Evolutionary conservation across 2,888 invertebrate genomes (phyloP).

Genomic region (Barypeithes pellucidus): DNA sequence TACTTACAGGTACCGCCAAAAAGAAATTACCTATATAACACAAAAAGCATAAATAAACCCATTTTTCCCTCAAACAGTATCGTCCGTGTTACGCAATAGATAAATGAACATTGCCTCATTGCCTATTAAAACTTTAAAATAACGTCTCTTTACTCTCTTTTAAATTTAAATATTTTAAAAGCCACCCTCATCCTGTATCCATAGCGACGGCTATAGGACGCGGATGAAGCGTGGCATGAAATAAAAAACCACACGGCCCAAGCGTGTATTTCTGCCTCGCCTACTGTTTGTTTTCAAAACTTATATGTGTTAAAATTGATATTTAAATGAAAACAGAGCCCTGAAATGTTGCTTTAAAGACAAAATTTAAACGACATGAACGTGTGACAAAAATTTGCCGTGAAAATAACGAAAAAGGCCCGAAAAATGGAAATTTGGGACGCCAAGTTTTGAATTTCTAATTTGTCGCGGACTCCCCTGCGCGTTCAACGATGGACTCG

Average conservation of each 20-base stretch:
- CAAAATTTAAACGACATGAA: background rate
- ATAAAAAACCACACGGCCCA: constrained; percentile 6
- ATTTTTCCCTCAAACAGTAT: too few species aligned
- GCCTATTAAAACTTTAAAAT: background rate
- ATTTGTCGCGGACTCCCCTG: constrained; percentile 57
- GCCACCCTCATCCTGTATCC: constrained; percentile 10
- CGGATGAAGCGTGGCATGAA: background rate
- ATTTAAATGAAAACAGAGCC: background rate
- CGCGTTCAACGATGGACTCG: constrained; percentile 52
- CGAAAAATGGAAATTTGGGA: constrained; percentile 34
- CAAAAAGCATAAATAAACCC: too few species aligned
- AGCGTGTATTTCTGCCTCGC: background rate
- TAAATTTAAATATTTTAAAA: constrained; percentile 4
- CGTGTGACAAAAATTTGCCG: background rate
- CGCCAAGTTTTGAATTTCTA: constrained; percentile 50
- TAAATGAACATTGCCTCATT: background rate
- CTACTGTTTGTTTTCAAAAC: background rate
- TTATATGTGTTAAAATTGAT: background rate
- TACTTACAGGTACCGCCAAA: too few species aligned
- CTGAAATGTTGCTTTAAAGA: background rate
- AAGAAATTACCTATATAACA: too few species aligned
- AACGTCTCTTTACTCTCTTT: background rate
- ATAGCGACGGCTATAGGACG: background rate
- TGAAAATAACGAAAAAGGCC: constrained; percentile 13
- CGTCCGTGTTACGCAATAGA: background rate